These are phyloP conservation scores for Decapterus maruadsi DNA, from an alignment of 2,797 vertebrate genomes.

Conservation along the genomic window DNA sequence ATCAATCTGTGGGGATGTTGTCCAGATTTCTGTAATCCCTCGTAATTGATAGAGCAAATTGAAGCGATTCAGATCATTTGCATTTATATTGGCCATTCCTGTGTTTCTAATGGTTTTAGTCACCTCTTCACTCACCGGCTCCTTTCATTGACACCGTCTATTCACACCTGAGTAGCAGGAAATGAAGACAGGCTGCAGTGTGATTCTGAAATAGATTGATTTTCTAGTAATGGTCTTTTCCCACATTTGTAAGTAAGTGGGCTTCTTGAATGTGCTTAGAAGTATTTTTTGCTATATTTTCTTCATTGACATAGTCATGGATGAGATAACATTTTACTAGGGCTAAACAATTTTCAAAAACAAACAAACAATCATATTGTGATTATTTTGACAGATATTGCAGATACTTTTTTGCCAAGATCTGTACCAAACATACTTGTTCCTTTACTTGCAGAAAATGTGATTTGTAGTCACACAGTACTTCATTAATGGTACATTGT, in stretches of 20 bases:
- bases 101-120: constrained; percentile 29
- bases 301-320: neutral
- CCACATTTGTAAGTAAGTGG: constrained; percentile 2
- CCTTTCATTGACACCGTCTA: neutral
- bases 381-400: neutral
- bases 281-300: neutral
- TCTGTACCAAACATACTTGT: neutral
- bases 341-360: neutral
- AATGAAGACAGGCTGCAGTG: constrained; percentile 8
- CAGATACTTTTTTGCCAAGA: no score
- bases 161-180: constrained; percentile 18
- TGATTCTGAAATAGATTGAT: constrained; percentile 29
- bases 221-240: constrained; percentile 37
- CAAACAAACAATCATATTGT: no score
- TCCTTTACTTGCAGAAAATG: neutral
- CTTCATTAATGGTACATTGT: no score
- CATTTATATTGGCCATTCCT: constrained; percentile 52
- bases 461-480: no score
- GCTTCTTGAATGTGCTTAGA: neutral
- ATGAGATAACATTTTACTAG: neutral
- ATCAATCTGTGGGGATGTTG: constrained; percentile 21
- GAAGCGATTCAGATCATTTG: constrained; percentile 40
- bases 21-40: constrained; percentile 23
- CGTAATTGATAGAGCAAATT: constrained; percentile 32
- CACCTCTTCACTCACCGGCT: constrained; percentile 34